Conservation (phyloP, 2,113 vertebrate genomes). For the Pica pica region DNA sequence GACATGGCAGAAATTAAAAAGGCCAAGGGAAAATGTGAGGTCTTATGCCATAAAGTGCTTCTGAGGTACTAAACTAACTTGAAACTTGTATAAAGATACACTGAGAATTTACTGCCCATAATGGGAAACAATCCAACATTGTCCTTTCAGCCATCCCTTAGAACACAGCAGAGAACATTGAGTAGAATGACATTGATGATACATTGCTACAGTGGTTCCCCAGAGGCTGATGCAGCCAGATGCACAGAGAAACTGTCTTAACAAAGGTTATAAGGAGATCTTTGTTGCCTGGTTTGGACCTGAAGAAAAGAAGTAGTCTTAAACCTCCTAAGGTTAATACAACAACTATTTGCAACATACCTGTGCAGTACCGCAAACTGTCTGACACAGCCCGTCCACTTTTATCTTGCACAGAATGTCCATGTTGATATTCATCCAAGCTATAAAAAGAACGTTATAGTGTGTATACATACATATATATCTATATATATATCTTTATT, state of each 20-base stretch:
- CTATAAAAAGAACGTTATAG: slow-evolving; percentile 32
- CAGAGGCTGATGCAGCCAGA: neutral
- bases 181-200: neutral
- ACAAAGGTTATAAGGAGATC: neutral
- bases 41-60: neutral
- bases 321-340: neutral
- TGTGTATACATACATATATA: neutral
- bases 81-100: neutral
- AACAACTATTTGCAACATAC: neutral
- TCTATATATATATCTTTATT: neutral
- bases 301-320: neutral
- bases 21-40: neutral
- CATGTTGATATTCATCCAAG: neutral
- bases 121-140: neutral
- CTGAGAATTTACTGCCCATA: neutral
- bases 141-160: neutral
- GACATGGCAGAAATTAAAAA: neutral
- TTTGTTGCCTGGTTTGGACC: neutral
- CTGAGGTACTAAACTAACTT: neutral
- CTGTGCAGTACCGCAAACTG: neutral
- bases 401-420: neutral
- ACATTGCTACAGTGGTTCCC: neutral
- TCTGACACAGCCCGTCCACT: neutral
- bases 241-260: neutral
- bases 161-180: neutral